Percentiles rank a stretch among this genome's conserved stretches.
phyloP scores from a whole-genome alignment of 2,888 invertebrate species.

The Pantelozetes paolii region DNA sequence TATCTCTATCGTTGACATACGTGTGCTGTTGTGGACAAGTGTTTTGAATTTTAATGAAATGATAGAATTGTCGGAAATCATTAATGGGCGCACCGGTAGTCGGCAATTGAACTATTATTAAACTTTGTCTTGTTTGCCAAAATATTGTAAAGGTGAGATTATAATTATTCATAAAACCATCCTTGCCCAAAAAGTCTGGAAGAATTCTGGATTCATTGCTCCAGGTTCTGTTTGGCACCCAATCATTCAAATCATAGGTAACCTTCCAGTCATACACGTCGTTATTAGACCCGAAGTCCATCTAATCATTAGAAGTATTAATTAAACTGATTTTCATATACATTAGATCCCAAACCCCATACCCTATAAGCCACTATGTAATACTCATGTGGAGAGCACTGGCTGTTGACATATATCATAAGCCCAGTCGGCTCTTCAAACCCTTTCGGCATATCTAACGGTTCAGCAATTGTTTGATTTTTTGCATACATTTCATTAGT shows the following conservation, averaged over 20 bases:
- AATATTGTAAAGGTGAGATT: neutral
- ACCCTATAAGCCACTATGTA: neutral
- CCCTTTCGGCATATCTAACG: neutral
- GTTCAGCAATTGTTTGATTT: neutral
- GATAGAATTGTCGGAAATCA: neutral
- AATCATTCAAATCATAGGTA: slow-evolving; percentile 4
- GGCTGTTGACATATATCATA: neutral
- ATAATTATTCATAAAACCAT: neutral
- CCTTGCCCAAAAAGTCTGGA: neutral
- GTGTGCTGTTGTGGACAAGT: neutral
- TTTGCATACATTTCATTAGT: neutral
- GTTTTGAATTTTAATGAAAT: neutral
- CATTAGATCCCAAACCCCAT: neutral
- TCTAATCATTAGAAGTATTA: neutral
- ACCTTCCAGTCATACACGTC: neutral
- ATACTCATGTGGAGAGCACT: neutral
- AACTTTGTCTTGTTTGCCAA: neutral
- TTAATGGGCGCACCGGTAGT: neutral
- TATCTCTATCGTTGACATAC: neutral
- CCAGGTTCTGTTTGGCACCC: neutral
- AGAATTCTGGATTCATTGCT: neutral
- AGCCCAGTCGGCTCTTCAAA: neutral
- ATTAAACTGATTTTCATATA: neutral
- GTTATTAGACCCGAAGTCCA: neutral
- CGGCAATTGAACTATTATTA: neutral